phyloP scores from a whole-genome alignment of 1,140 invertebrate genomes.

The Platyscapa corneri region DNA sequence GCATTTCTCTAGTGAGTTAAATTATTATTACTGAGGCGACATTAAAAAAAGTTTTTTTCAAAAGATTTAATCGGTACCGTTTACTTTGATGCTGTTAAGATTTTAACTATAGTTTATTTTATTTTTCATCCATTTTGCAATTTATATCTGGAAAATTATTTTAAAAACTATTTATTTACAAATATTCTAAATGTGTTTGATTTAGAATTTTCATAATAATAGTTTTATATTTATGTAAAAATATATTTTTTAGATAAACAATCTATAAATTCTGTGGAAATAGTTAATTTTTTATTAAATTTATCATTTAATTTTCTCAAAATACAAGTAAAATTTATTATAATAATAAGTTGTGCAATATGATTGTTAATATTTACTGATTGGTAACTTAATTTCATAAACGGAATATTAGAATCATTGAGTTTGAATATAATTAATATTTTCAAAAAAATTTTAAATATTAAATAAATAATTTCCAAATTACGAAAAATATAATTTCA shows the following conservation, averaged over 20 bases:
- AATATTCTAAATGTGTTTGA: not conserved
- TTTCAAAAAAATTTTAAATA: too few species aligned
- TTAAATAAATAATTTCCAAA: not conserved
- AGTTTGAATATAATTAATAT: not conserved
- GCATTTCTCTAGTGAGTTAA: not conserved
- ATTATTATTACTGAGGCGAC: not conserved
- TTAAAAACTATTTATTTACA: not conserved
- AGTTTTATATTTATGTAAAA: too few species aligned
- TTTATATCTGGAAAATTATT: too few species aligned
- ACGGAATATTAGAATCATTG: not conserved
- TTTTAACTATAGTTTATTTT: not conserved
- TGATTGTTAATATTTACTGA: not conserved
- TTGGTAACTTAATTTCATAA: not conserved
- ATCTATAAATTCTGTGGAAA: too few species aligned
- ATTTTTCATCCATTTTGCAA: too few species aligned
- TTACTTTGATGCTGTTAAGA: not conserved
- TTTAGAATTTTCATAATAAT: too few species aligned
- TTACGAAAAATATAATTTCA: not conserved
- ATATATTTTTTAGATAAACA: too few species aligned
- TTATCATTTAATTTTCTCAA: too few species aligned
- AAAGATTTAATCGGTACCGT: not conserved
- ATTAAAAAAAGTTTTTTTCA: not conserved
- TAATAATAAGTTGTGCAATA: too few species aligned
- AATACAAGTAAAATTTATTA: too few species aligned
- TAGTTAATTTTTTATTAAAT: too few species aligned